A percentile compares a stretch with the other conserved stretches of the same genome.
Conservation (phyloP, 2,113 vertebrate species). For the Ginglymostoma cirratum region DNA sequence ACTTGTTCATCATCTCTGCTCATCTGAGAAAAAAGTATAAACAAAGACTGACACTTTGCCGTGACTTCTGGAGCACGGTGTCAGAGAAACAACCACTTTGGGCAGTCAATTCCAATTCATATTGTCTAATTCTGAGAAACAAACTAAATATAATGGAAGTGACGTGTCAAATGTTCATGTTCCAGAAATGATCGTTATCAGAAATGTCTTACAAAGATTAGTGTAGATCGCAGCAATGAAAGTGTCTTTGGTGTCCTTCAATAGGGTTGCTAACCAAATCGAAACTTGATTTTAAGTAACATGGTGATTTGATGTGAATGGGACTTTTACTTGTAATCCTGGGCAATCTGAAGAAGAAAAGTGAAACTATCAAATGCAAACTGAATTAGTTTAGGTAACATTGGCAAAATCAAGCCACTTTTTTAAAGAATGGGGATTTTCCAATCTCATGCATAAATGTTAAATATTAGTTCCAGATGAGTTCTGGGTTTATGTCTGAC, state of each 20-base stretch:
- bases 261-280: neutral
- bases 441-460: neutral
- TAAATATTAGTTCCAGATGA: neutral
- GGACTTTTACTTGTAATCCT: neutral
- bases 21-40: neutral
- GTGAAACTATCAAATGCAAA: neutral
- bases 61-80: neutral
- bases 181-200: neutral
- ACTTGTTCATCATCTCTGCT: slow-evolving; percentile 17
- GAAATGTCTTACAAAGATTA: neutral
- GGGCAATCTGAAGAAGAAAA: neutral
- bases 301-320: neutral
- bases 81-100: neutral
- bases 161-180: neutral
- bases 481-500: neutral
- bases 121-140: neutral
- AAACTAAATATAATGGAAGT: neutral
- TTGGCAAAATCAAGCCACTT: neutral
- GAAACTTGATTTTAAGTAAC: neutral
- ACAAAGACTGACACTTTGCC: neutral
- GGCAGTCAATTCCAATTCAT: neutral
- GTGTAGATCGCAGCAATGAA: neutral
- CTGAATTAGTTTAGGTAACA: neutral
- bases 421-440: neutral
- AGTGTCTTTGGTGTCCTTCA: neutral